Evolutionary conservation across 2,113 vertebrate species (phyloP).

Genomic region (Centrocercus urophasianus): DNA sequence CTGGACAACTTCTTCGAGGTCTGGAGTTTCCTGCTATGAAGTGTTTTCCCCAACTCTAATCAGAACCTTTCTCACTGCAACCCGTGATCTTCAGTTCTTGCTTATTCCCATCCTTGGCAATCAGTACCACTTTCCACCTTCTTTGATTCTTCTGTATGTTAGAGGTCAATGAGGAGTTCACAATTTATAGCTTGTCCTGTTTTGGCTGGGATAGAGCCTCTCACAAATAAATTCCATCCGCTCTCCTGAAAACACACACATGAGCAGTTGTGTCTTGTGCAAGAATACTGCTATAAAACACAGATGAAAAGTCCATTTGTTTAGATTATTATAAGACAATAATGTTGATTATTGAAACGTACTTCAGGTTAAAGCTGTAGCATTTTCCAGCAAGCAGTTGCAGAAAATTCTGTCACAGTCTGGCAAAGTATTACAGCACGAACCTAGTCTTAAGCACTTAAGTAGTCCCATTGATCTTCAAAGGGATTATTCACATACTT

Average conservation of each 20-base stretch:
- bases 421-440: neutral
- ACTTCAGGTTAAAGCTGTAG: neutral
- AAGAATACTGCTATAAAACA: neutral
- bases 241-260: neutral
- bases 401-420: neutral
- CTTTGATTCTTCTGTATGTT: neutral
- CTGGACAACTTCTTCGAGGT: neutral
- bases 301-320: neutral
- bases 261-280: neutral
- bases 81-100: neutral
- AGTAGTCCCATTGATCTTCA: conserved; percentile 27
- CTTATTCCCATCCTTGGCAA: neutral
- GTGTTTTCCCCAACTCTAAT: neutral
- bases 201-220: neutral
- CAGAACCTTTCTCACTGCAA: neutral
- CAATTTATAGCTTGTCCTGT: neutral
- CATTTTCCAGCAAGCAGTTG: neutral
- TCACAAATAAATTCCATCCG: neutral
- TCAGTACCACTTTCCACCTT: neutral
- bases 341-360: neutral
- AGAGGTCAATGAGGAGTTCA: neutral
- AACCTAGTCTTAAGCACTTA: neutral
- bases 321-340: neutral
- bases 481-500: conserved; percentile 3
- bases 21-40: neutral